Conservation (phyloP, 2,797 vertebrate species). For the Myotis myotis region DNA sequence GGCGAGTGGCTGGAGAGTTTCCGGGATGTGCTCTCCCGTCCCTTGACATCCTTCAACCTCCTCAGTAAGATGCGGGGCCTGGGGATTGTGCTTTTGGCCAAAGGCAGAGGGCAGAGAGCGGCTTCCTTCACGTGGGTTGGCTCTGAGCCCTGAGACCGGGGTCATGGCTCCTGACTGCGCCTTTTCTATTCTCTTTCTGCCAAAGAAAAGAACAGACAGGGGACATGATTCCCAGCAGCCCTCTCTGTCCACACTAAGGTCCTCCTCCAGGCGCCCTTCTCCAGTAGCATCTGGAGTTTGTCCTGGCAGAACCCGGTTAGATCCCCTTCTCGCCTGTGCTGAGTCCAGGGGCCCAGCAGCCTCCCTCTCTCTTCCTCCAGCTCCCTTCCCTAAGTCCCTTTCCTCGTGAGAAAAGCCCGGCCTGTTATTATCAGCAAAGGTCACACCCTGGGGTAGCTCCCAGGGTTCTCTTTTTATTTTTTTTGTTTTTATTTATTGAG, state of each 20-base stretch:
- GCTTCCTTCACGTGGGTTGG: background rate
- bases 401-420: constrained; percentile 60
- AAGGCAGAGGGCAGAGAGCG: background rate
- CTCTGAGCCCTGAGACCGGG: background rate
- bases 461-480: background rate
- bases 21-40: constrained; percentile 85
- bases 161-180: background rate
- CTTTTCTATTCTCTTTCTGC: background rate
- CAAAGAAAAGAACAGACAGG: background rate
- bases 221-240: background rate
- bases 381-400: background rate
- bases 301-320: background rate
- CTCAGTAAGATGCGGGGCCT: constrained; percentile 78
- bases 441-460: background rate
- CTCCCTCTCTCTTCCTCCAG: background rate
- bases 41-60: constrained; percentile 87
- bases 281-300: background rate
- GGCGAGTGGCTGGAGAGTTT: constrained; percentile 92
- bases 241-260: background rate
- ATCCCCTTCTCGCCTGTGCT: background rate
- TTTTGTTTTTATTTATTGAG: background rate
- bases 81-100: background rate
- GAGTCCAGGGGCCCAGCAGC: background rate
- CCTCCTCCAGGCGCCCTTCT: background rate
- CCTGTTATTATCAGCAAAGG: constrained; percentile 21